Percentiles rank a stretch among this genome's conserved stretches.
phyloP scores from a whole-genome alignment of 2,888 invertebrate species.

The Coremacera marginata region DNA sequence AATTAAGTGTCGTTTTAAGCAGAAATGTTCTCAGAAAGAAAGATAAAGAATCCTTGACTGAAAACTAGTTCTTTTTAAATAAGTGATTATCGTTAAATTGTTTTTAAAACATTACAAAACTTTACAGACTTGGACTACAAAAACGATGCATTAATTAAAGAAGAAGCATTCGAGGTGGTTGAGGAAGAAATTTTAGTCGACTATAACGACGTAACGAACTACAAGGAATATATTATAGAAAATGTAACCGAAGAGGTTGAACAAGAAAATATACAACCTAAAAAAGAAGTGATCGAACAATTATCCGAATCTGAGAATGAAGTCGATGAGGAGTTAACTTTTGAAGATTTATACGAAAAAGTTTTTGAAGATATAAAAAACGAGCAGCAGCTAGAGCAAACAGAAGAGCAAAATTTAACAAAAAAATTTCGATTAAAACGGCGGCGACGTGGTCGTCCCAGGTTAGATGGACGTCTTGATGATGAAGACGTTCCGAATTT shows the following conservation, averaged over 20 bases:
- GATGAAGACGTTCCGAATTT: conserved; percentile 20
- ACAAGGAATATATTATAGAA: background rate
- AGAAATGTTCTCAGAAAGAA: background rate
- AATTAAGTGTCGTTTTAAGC: background rate
- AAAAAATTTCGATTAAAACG: background rate
- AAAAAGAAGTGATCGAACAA: conserved; percentile 19
- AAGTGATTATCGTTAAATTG: conserved; percentile 7
- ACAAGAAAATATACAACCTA: background rate
- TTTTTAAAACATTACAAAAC: conserved; percentile 26
- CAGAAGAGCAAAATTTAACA: background rate
- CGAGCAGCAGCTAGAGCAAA: conserved; percentile 5
- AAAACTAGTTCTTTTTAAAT: background rate
- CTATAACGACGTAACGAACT: background rate
- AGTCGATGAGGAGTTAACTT: conserved; percentile 20
- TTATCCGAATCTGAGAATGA: conserved; percentile 31
- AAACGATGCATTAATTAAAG: conserved; percentile 13
- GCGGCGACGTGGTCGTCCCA: conserved; percentile 28
- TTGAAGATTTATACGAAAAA: conserved; percentile 35
- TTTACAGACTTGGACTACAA: conserved; percentile 34
- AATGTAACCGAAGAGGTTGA: background rate
- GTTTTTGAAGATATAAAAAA: conserved; percentile 34
- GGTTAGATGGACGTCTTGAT: background rate
- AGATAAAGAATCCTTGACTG: background rate
- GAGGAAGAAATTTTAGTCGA: background rate
- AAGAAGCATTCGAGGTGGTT: background rate